Percentiles rank a stretch among this genome's conserved stretches.
phyloP scores from a whole-genome alignment of 2,888 invertebrate genomes.

The Isotomurus palustris region DNA sequence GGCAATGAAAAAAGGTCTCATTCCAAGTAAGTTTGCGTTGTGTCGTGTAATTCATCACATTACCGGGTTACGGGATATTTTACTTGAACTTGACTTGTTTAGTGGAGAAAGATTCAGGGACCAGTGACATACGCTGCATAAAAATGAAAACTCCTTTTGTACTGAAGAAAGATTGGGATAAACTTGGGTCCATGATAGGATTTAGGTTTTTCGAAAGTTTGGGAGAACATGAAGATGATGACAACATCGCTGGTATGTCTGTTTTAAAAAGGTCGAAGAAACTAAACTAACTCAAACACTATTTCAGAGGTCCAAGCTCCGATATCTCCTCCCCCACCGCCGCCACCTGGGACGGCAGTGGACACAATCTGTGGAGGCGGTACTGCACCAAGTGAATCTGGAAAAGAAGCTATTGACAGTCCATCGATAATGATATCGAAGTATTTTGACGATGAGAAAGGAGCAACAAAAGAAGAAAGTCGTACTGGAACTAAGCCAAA shows the following conservation, averaged over 20 bases:
- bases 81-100: not conserved
- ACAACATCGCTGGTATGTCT: no score
- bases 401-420: no score
- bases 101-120: constrained; percentile 3
- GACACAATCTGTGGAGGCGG: constrained; percentile 2
- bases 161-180: constrained; percentile 25
- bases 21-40: constrained; percentile 18
- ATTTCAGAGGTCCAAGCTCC: no score
- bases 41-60: no score
- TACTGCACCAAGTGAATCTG: not conserved
- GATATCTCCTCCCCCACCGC: no score
- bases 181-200: not conserved
- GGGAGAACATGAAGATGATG: constrained; percentile 12
- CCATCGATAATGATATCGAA: no score
- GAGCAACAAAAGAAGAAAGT: no score
- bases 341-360: not conserved
- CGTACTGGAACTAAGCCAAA: no score
- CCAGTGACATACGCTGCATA: constrained; percentile 8
- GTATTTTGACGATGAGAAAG: no score
- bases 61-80: not conserved
- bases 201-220: not conserved
- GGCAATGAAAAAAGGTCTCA: constrained; percentile 39
- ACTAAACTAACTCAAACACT: no score
- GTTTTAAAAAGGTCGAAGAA: no score
- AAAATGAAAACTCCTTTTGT: constrained; percentile 27